Base-by-base conservation (phyloP, 2,888 invertebrate genomes). In the Plusia festucae region DNA sequence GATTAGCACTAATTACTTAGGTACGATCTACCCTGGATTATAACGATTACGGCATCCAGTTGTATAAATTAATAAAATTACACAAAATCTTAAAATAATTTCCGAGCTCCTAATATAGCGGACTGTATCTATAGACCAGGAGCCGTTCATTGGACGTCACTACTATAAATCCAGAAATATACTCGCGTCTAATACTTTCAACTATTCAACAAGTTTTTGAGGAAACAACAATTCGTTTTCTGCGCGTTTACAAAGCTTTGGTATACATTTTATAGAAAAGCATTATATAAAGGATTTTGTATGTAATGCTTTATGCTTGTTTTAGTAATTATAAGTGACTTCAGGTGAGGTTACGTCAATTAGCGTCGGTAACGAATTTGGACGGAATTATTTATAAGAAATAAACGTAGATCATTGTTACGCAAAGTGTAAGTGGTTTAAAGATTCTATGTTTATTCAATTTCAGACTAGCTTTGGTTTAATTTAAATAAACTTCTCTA, bases 141-240 rank as follows among this genome's bases (percentile, higher is more conserved):
- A 30, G 9, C 30, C 30, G 27, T 27, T 27, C 27, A 27, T 8
- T 8, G 27, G 27, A 55, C 51, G 30, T 55, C 54, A 60, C 22
- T 5, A n/a, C 18, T 11, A 53, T 53, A 49, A 57, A 66, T 60
- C 18, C 15, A 49, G 11, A 34, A 58, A 60, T 53, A 51, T 11
- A 40, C 18, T 24, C 53, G 9, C 7, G 9, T 46, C 16, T 13
- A 54, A 46, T 52, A 65, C 51, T 53, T 57, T 54, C 27, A 18
- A 34, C 52, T 52, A 55, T 60, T 64, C 51, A 59, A 54, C 54
- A 52, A 60, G 58, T 58, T 55, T 11, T 16, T 54, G 24, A 75
- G 78, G 75, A 77, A 80, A 75, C 53, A 53, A 7, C 20, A 20
- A 18, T 51, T n/a, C 15, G 22, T 20, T 8, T 16, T 20, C 16